phyloP scores from a whole-genome alignment of 2,113 vertebrate species.

The Hippocampus zosterae region DNA sequence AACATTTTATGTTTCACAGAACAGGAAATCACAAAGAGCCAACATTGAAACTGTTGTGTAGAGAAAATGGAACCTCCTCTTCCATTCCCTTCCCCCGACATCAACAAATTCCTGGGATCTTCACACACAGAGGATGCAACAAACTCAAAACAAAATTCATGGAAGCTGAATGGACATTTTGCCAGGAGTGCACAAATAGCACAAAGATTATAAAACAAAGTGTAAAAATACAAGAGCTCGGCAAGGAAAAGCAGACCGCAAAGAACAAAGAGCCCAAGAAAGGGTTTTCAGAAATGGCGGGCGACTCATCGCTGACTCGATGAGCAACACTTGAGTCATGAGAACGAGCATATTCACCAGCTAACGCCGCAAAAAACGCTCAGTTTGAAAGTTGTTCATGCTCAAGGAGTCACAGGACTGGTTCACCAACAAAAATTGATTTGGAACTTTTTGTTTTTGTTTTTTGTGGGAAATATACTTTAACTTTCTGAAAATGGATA shows the following conservation, averaged over 20 bases:
- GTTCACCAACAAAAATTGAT: neutral
- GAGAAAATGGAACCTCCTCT: slow-evolving; percentile 43
- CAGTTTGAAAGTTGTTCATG: slow-evolving; percentile 50
- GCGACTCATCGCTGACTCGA: slow-evolving; percentile 62
- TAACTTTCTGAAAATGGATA: slow-evolving; percentile 25
- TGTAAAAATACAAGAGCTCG: slow-evolving; percentile 11
- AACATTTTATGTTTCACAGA: neutral
- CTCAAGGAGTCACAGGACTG: slow-evolving; percentile 41
- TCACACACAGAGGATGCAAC: slow-evolving; percentile 8
- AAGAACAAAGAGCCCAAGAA: slow-evolving; percentile 57
- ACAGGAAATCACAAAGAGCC: slow-evolving; percentile 13
- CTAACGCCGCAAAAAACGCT: slow-evolving; percentile 41
- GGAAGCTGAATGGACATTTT: neutral
- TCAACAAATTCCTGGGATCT: slow-evolving; percentile 16
- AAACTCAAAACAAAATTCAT: slow-evolving; percentile 23
- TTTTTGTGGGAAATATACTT: slow-evolving; percentile 27
- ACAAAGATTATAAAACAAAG: neutral
- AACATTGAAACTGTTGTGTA: slow-evolving; percentile 26
- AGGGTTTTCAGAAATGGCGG: slow-evolving; percentile 64
- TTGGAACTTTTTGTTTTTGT: neutral
- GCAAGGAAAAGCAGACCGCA: slow-evolving; percentile 22
- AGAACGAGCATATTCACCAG: slow-evolving; percentile 57
- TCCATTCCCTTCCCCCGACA: slow-evolving; percentile 40
- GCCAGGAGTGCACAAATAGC: neutral
- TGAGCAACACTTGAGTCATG: slow-evolving; percentile 78